Evolutionary conservation across 2,113 vertebrate species (phyloP).

Genomic region (Origma solitaria): DNA sequence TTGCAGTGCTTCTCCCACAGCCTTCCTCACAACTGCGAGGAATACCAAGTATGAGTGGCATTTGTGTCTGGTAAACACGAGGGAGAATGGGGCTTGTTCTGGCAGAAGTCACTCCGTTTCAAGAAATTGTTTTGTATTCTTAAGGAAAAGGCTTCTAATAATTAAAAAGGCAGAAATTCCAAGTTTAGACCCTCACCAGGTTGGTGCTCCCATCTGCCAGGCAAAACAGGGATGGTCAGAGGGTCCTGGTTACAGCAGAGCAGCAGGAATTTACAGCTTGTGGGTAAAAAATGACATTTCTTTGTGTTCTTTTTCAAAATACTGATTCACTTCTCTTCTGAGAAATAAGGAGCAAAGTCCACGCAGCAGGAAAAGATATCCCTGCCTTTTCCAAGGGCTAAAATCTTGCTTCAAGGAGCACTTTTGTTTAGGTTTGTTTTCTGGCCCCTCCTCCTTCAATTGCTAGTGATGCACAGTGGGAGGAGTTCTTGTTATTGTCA

Average conservation of each 20-base stretch:
- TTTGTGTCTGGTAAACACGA: conserved; percentile 50
- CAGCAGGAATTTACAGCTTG: neutral
- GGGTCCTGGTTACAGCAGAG: neutral
- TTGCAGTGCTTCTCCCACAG: conserved; percentile 48
- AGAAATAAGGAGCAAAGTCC: neutral
- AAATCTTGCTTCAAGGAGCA: neutral
- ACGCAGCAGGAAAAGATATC: neutral
- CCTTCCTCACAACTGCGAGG: conserved; percentile 43
- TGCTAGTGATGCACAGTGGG: neutral
- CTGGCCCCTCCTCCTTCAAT: neutral
- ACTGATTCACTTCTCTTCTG: neutral
- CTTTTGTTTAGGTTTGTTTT: neutral
- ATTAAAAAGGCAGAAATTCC: neutral
- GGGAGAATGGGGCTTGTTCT: conserved; percentile 47
- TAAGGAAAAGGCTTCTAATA: neutral
- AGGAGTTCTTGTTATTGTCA: neutral
- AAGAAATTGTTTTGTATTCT: neutral
- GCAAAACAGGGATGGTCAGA: neutral
- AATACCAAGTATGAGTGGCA: conserved; percentile 62
- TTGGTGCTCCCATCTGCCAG: neutral
- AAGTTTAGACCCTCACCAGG: neutral
- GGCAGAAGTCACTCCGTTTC: neutral
- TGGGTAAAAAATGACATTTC: neutral
- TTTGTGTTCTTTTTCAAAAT: neutral
- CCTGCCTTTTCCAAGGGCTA: neutral